Base-by-base conservation (phyloP, 2,888 invertebrate genomes). In the Sturmia bella region DNA sequence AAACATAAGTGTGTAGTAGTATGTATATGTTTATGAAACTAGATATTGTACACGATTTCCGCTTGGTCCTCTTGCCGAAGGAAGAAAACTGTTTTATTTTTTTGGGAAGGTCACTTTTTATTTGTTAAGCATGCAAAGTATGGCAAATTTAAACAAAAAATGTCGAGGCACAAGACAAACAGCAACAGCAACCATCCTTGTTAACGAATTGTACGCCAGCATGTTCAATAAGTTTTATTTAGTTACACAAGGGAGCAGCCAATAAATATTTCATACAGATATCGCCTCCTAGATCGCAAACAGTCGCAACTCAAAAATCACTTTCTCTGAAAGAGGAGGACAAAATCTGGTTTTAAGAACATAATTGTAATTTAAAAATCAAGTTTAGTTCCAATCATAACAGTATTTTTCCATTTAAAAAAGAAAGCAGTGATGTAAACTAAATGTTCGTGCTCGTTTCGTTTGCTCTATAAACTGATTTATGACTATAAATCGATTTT, bases 221-320 rank as follows among this genome's bases (percentile, higher is more conserved):
- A 19, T 78, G 78, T 78, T 72, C 70, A 59, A 79, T 79, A 79
- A 74, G 39, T 74, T 74, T 21, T 48, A 19, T 48, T 57, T 57
- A 41, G 41, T 56, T 59, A 3, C 52, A 79, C 66, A 59, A 59
- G 66, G 78, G 76, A 69, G 69, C 76, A 76, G 78, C 37, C 59
- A 73, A 52, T 50, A 76, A 19, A 43, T 54, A 48, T 24, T 24
- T 27, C 7, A 50, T 3, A 19, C 17, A 17, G 7, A 45, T n/a
- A 41, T 43, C 32, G 37, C 45, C 24, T n/a, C n/a, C n/a, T n/a
- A n/a, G n/a, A n/a, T n/a, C n/a, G n/a, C n/a, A n/a, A n/a, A n/a
- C n/a, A n/a, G n/a, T n/a, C n/a, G n/a, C n/a, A n/a, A n/a, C n/a
- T n/a, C n/a, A n/a, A n/a, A n/a, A n/a, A n/a, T n/a, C n/a, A n/a